Evolutionary conservation across 1,140 invertebrate species (phyloP), one percentile per base, ranked within the genome.

Genomic region (Drosophila sproati): DNA sequence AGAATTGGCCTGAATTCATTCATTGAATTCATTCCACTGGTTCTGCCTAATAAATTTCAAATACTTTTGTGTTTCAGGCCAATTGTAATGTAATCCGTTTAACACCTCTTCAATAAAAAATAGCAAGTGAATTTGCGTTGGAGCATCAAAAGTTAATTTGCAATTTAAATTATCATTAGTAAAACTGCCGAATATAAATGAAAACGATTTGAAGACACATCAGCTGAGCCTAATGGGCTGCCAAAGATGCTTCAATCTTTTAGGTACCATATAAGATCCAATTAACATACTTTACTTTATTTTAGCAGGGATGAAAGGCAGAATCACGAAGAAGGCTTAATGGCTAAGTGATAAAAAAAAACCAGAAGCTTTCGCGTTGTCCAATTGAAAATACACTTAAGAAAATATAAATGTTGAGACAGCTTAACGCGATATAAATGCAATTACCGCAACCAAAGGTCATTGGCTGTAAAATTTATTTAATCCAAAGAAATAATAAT

Each of bases 121-220:
- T 37, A 43, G 3, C 52, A 64, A 74, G 59, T 59, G 66, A 80
- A 64, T 54, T 43, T 37, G 5, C 29, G 31, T 20, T n/a, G 20
- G 10, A 1, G 20, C 50, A 75, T 78, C 20, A 77, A 77, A 73
- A 55, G n/a, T 20, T 54, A 47, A 74, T 77, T 82, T 64, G 43
- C 43, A 51, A 66, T 63, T 82, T 55, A 61, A 88, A 79, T 71
- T 77, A 69, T 63, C 66, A 60, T 79, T 73, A 68, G n/a, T 34
- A 4, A 70, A 52, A 10, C 5, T 32, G 20, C 4, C 56, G 55
- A 72, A 56, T 43, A 29, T 48, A 64, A 59, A 45, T 66, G 43
- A 67, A 50, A 3, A 57, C 7, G 43, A 56, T 75, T 87, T 78
- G 75, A 81, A 76, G 71, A 76, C 72, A 59, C 55, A 51, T 3